A percentile compares a stretch with the other conserved stretches of the same genome.
These are phyloP conservation scores for Dreissena rostriformis DNA, from an alignment of 1,140 invertebrate species.

Conservation along the genomic window DNA sequence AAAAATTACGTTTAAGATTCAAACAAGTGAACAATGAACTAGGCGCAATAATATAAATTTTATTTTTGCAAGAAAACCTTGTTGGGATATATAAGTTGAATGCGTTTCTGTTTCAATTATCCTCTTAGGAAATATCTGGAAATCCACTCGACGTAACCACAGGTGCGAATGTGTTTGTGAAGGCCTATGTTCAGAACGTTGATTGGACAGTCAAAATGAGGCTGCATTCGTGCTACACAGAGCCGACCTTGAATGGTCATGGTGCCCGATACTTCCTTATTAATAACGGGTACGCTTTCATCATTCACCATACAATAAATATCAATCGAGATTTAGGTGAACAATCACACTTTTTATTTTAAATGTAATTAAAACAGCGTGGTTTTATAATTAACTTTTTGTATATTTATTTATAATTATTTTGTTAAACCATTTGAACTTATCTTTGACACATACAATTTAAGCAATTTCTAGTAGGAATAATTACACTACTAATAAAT, in stretches of 20 bases:
- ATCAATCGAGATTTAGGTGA: too few species aligned
- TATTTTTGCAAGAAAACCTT: not conserved
- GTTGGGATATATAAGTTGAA: too few species aligned
- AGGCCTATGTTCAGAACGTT: not conserved
- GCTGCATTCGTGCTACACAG: not conserved
- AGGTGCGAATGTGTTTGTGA: constrained; percentile 12
- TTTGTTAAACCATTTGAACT: too few species aligned
- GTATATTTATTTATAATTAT: too few species aligned
- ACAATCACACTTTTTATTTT: too few species aligned
- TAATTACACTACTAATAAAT: too few species aligned
- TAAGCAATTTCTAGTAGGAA: too few species aligned
- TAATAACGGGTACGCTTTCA: constrained; percentile 50
- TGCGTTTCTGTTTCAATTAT: not conserved
- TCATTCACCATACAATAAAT: too few species aligned
- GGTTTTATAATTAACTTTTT: too few species aligned
- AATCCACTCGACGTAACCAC: constrained; percentile 1
- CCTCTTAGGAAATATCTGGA: constrained; percentile 3
- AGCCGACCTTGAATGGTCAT: not conserved
- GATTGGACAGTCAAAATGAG: constrained; percentile 52
- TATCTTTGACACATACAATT: too few species aligned
- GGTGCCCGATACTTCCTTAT: constrained; percentile 43
- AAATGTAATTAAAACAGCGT: too few species aligned
- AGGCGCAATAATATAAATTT: not conserved
- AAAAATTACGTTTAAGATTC: too few species aligned
- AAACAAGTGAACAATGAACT: not conserved